Percentiles rank a stretch among this genome's conserved stretches.
phyloP scores from a whole-genome alignment of 2,888 invertebrate genomes.

The Aleiodes testaceus region DNA sequence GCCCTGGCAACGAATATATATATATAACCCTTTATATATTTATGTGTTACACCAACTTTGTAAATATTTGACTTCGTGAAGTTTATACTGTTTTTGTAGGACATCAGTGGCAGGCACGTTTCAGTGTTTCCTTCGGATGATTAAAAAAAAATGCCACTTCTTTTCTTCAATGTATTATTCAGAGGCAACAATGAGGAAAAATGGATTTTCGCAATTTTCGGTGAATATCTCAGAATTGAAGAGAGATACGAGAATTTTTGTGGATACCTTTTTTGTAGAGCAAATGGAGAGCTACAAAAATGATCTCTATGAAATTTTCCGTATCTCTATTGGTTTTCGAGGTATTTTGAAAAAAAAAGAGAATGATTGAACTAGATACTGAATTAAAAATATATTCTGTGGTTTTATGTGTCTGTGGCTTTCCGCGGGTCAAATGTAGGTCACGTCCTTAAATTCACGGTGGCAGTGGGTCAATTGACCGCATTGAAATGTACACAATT shows the following conservation, averaged over 20 bases:
- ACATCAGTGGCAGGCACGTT: slow-evolving; percentile 11
- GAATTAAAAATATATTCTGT: not conserved
- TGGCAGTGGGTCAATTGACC: not conserved
- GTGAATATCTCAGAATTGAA: no score
- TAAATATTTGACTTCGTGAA: slow-evolving; percentile 25
- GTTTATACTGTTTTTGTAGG: slow-evolving; percentile 1
- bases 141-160: not conserved
- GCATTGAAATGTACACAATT: not conserved
- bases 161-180: no score
- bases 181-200: no score
- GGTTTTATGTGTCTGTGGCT: slow-evolving; percentile 3
- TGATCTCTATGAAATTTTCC: no score
- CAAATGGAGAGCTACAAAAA: no score
- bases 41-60: slow-evolving; percentile 22
- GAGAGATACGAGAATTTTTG: no score
- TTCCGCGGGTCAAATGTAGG: slow-evolving; percentile 16
- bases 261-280: no score
- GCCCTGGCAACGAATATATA: slow-evolving; percentile 26
- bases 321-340: no score
- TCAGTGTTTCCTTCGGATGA: not conserved
- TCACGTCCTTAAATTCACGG: slow-evolving; percentile 22
- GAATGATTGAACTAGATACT: no score
- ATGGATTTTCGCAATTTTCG: no score
- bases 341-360: no score
- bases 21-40: slow-evolving; percentile 5